Conservation (phyloP, 2,113 vertebrate genomes). For the Taurulus bubalis region DNA sequence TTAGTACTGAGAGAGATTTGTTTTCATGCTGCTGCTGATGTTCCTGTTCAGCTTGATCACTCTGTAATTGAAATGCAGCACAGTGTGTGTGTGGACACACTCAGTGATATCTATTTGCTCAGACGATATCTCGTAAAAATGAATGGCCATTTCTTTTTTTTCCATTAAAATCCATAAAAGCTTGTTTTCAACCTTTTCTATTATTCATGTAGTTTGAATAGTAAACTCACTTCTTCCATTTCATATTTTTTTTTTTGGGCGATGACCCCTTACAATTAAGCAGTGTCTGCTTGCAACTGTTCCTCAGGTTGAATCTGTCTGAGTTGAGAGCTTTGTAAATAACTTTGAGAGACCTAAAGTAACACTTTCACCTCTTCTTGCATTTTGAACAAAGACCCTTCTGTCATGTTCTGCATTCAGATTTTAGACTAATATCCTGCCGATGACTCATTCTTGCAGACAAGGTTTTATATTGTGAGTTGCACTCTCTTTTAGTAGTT, state of each 20-base stretch:
- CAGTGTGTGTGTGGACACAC: not conserved
- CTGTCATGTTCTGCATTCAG: slow-evolving; percentile 8
- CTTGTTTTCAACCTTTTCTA: slow-evolving; percentile 46
- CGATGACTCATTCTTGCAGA: slow-evolving; percentile 2
- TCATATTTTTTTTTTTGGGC: not conserved
- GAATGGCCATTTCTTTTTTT: not conserved
- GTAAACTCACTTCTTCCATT: not conserved
- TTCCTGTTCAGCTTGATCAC: not conserved
- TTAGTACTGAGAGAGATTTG: slow-evolving; percentile 9
- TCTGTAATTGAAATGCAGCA: slow-evolving; percentile 38
- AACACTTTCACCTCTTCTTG: not conserved
- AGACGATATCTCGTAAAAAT: slow-evolving; percentile 17
- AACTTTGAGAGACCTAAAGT: not conserved
- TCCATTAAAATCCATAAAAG: not conserved
- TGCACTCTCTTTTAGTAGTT: not conserved
- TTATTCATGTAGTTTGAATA: not conserved
- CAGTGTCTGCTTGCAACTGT: not conserved
- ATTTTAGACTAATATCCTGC: not conserved
- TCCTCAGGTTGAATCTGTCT: not conserved
- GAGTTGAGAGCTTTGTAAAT: not conserved
- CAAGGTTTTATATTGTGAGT: not conserved
- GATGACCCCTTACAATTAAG: not conserved
- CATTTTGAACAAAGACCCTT: not conserved
- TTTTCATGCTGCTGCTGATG: slow-evolving; percentile 20
- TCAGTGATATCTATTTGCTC: slow-evolving; percentile 31